Base-by-base conservation (phyloP, 1,140 invertebrate species). In the Globodera rostochiensis region DNA sequence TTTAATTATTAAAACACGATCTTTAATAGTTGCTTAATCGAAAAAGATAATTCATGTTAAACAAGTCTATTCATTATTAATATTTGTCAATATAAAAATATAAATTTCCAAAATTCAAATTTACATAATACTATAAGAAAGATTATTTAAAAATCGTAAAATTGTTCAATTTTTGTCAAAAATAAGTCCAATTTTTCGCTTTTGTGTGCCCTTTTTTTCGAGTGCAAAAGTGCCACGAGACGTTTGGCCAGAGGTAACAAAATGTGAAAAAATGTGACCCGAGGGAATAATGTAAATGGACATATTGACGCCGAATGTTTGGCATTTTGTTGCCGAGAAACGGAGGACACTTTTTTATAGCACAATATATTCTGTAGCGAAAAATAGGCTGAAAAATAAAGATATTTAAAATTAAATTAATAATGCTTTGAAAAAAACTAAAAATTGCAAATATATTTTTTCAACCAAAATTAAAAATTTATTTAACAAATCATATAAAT, bases 201-300 rank as follows among this genome's bases (percentile, higher is more conserved):
- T 64, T 64, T 64, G 13, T 64, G 57, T 36, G 36, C 36, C 57
- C 57, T 11, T 64, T 64, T 25, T 64, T 13, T 2, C 15, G 57
- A 64, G 11, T 64, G 57, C 15, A 64, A 64, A 19, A 15, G 11
- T 53, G 53, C 53, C 53, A 15, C 57, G 5, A 36, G 25, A 15
- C 15, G 57, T 15, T 71, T 21, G 69, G 25, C 69, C 69, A 36
- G 69, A 71, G 25, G 69, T 71, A 11, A 36, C 9, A 47, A 71
- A 45, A 9, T 71, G 69, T 7, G 25, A 71, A 71, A 36, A 45
- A 71, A 36, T 71, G 25, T 71, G 57, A 11, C 57, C 57, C 57
- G 36, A 71, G 69, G 36, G 69, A 47, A 71, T 71, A 19, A 64
- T 71, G 21, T 71, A 71, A 47, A 71, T 71, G 69, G 69, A 21